Conservation (phyloP, 2,888 invertebrate genomes). For the Sclerodermus sp. region DNA sequence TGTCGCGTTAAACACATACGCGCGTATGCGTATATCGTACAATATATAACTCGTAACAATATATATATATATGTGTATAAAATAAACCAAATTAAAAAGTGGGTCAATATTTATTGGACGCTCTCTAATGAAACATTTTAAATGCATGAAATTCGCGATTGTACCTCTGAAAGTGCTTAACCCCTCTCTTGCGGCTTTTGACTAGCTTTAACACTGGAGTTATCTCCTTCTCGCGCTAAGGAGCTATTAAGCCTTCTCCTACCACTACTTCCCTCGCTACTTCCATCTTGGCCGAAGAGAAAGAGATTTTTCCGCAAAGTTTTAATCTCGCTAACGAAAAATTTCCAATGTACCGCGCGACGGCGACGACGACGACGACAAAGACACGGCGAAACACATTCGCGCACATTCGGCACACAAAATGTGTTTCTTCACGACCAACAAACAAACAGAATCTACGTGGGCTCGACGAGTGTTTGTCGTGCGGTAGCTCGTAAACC, state of each 20-base stretch:
- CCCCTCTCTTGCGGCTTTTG: too few species aligned
- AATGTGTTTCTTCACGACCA: constrained; percentile 8
- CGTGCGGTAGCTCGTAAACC: constrained; percentile 31
- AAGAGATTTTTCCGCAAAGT: too few species aligned
- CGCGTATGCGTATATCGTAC: too few species aligned
- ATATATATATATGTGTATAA: too few species aligned
- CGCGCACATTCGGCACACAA: background rate
- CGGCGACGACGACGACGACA: background rate
- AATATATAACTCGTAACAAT: too few species aligned
- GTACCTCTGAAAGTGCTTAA: constrained; percentile 20
- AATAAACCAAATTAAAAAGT: constrained; percentile 43
- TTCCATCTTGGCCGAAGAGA: too few species aligned
- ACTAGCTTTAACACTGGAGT: constrained; percentile 12
- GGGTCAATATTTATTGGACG: constrained; percentile 52
- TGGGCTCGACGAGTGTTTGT: constrained; percentile 28
- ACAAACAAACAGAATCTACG: constrained; percentile 18
- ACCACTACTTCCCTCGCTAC: too few species aligned
- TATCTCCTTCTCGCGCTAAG: constrained; percentile 15
- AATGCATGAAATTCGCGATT: constrained; percentile 49
- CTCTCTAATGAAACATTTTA: constrained; percentile 55
- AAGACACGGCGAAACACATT: too few species aligned
- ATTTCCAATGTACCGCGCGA: too few species aligned
- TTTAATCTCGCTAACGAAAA: too few species aligned
- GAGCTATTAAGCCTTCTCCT: too few species aligned
- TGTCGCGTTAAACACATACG: too few species aligned